A percentile compares a stretch with the other conserved stretches of the same genome.
Evolutionary conservation across 2,888 invertebrate genomes (phyloP).

Genomic region (Cyclophora punctaria): DNA sequence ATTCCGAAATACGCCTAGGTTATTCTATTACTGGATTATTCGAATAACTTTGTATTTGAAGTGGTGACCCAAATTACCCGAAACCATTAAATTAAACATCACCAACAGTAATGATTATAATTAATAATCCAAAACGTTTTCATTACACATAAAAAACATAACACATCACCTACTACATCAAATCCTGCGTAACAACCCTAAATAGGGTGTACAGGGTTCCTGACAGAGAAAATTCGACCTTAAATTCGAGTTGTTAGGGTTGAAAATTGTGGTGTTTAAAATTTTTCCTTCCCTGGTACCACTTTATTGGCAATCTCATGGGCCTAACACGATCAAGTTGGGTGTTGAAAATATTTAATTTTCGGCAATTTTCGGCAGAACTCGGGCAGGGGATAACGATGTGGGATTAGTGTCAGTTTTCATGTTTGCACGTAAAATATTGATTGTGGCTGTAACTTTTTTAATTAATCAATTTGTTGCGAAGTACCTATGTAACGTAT

Average conservation of each 20-base stretch:
- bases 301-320: conserved; percentile 66
- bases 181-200: neutral
- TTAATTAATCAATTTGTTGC: neutral
- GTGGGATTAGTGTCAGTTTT: conserved; percentile 24
- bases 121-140: neutral
- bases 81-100: too few species aligned
- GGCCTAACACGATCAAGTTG: conserved; percentile 67
- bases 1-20: too few species aligned
- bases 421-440: conserved; percentile 1
- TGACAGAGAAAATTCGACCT: neutral
- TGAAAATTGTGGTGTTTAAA: neutral
- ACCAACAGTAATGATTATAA: too few species aligned
- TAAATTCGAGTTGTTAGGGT: neutral
- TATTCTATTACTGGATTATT: too few species aligned
- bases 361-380: conserved; percentile 47
- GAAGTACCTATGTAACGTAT: too few species aligned
- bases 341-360: conserved; percentile 60
- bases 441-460: conserved; percentile 17
- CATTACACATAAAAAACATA: neutral
- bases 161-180: neutral
- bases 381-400: conserved; percentile 32
- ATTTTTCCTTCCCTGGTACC: conserved; percentile 21
- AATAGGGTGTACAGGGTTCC: neutral
- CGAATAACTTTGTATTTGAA: too few species aligned
- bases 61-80: too few species aligned